Base-by-base conservation (phyloP, 2,888 invertebrate species). In the Aelia acuminata region DNA sequence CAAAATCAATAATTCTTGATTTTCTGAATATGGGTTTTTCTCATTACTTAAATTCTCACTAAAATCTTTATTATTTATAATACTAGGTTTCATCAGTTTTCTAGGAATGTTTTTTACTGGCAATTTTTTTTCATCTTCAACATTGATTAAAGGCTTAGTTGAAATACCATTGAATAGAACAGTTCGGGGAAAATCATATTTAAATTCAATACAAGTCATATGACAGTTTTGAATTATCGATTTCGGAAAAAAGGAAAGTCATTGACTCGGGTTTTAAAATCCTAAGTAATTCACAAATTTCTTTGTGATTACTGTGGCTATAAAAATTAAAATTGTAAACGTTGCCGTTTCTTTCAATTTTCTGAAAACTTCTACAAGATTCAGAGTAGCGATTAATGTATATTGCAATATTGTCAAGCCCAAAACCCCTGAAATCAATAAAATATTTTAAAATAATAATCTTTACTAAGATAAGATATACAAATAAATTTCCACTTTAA, bases 161-260 rank as follows among this genome's bases (percentile, higher is more conserved):
- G 80, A 80, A 47, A 80, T 39, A 43, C 43, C 39, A 22, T 80
- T 80, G 26, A 80, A 80, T 47, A 80, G 13, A 11, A 43, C n/a
- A 35, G 7, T 80, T n/a, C 43, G 22, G 15, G 43, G 39, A 43
- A 43, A n/a, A 47, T 80, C 80, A 80, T 22, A 47, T n/a, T 80
- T 80, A 80, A 80, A 80, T 43, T 80, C n/a, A n/a, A n/a, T n/a
- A n/a, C n/a, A 80, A 80, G 43, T 80, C n/a, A 80, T 80, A 80
- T 22, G 39, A 43, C 8, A 80, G 43, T 80, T 80, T 80, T 80
- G 80, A 80, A 18, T 80, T 80, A 5, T 80, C 80, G 43, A 80
- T 39, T 43, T 80, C 80, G 22, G 80, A 80, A 80, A 80, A 80
- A 13, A 80, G 43, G 43, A 39, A 80, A 22, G 80, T 80, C 43